Conservation (phyloP, 2,888 invertebrate species). For the Diaprepes abbreviatus region DNA sequence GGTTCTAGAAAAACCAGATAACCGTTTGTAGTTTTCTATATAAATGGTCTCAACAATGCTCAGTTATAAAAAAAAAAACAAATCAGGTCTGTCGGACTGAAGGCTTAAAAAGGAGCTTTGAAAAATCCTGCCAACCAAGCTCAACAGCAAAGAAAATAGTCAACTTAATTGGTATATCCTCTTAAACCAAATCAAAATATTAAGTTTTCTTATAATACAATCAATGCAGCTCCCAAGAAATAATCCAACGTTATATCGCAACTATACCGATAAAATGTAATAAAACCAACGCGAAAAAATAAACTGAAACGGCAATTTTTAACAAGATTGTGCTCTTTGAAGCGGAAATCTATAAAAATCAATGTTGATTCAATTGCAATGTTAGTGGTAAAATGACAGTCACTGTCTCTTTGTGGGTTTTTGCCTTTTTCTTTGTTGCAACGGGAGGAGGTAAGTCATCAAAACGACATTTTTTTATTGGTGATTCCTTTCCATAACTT, state of each 20-base stretch:
- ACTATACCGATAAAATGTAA: slow-evolving; percentile 2
- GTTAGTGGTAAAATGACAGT: slow-evolving; percentile 11
- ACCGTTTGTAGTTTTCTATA: too few relatives aligned
- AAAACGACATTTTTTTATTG: too few relatives aligned
- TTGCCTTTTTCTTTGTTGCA: slow-evolving; percentile 6
- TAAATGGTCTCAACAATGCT: too few relatives aligned
- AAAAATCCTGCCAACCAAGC: too few relatives aligned
- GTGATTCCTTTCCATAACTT: too few relatives aligned
- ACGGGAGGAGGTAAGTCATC: slow-evolving; percentile 17
- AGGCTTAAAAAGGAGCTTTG: too few relatives aligned
- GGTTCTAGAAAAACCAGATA: too few relatives aligned
- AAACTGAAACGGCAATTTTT: too few relatives aligned
- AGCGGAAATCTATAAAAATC: slow-evolving; percentile 44
- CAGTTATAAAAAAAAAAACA: too few relatives aligned
- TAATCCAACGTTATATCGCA: slow-evolving; percentile 7
- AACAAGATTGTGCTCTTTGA: slow-evolving; percentile 17
- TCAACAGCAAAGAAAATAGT: too few relatives aligned
- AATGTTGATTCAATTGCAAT: slow-evolving; percentile 9
- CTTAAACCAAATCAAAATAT: not conserved
- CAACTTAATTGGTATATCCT: slow-evolving; percentile 25
- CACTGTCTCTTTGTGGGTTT: slow-evolving; percentile 19
- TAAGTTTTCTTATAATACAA: not conserved
- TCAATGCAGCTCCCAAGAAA: not conserved
- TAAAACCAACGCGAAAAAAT: too few relatives aligned
- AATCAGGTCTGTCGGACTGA: too few relatives aligned